Conservation (phyloP, 2,113 vertebrate species). For the Notechis scutatus region DNA sequence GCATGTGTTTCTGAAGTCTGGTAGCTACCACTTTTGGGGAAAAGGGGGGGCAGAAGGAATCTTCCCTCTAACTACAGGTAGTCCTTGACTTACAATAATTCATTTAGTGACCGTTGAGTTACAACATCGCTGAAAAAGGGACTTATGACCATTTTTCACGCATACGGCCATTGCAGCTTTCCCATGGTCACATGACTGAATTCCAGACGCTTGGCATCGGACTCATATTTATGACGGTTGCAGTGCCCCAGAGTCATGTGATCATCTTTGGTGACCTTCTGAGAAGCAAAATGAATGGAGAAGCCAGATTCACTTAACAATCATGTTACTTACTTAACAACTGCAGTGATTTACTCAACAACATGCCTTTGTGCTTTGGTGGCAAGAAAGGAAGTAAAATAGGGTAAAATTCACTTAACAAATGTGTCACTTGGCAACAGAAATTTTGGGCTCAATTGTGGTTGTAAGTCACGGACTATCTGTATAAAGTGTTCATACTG, state of each 20-base stretch:
- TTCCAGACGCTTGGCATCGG: background rate
- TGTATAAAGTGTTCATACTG: no score
- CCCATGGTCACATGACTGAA: background rate
- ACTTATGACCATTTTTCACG: background rate
- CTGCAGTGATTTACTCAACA: background rate
- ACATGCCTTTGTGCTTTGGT: background rate
- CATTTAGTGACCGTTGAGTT: background rate
- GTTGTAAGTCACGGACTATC: no score
- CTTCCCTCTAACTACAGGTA: background rate
- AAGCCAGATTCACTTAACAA: background rate
- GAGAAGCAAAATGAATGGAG: background rate
- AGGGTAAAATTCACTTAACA: no score
- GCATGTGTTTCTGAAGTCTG: background rate
- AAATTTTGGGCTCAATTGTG: no score
- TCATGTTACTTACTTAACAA: background rate
- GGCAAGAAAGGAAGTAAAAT: background rate
- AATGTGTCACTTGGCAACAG: no score
- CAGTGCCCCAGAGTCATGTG: no score
- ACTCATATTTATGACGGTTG: no score
- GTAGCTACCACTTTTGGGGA: background rate
- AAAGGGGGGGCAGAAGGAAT: background rate
- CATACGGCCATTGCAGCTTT: background rate
- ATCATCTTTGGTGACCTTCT: background rate
- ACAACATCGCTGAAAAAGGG: background rate
- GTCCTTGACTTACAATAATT: background rate